phyloP scores from a whole-genome alignment of 2,797 vertebrate genomes.

The Notolepis coatsorum region DNA sequence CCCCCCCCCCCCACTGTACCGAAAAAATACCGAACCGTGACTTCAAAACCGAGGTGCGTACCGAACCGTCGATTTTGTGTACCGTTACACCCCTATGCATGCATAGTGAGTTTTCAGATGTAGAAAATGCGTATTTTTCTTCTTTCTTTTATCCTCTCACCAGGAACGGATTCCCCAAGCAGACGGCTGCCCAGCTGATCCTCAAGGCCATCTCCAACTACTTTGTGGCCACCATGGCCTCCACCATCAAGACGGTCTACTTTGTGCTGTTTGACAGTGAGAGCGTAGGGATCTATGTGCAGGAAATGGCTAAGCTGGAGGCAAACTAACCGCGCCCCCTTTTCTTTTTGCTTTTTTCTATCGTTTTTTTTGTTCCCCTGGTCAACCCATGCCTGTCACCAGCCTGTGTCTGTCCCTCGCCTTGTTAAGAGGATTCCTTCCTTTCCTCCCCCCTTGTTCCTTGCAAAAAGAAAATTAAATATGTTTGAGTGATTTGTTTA shows the following conservation, averaged over 20 bases:
- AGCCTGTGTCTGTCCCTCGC: not conserved
- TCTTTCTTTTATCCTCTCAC: too few relatives aligned
- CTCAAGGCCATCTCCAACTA: conserved; percentile 98
- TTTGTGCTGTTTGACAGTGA: conserved; percentile 98
- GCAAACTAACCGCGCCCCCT: conserved; percentile 82
- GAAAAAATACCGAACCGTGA: too few relatives aligned
- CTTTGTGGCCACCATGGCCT: conserved; percentile 97
- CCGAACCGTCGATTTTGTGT: too few relatives aligned
- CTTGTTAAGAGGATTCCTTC: conserved; percentile 5
- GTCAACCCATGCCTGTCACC: not conserved
- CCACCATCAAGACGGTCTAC: conserved; percentile 98
- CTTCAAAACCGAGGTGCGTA: too few relatives aligned
- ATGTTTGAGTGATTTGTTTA: conserved; percentile 56
- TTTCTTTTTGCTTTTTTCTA: not conserved
- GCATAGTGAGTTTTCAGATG: not conserved
- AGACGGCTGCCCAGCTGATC: conserved; percentile 96
- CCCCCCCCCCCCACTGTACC: too few relatives aligned
- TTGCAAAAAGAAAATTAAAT: conserved; percentile 41
- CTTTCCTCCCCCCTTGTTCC: conserved; percentile 21
- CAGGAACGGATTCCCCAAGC: conserved; percentile 98
- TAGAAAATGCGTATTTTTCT: too few relatives aligned
- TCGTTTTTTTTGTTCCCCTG: too few relatives aligned
- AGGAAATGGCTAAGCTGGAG: conserved; percentile 98
- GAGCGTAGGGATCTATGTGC: conserved; percentile 98
- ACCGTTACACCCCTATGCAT: too few relatives aligned